phyloP scores from a whole-genome alignment of 2,888 invertebrate species.

The Ophion costatus region DNA sequence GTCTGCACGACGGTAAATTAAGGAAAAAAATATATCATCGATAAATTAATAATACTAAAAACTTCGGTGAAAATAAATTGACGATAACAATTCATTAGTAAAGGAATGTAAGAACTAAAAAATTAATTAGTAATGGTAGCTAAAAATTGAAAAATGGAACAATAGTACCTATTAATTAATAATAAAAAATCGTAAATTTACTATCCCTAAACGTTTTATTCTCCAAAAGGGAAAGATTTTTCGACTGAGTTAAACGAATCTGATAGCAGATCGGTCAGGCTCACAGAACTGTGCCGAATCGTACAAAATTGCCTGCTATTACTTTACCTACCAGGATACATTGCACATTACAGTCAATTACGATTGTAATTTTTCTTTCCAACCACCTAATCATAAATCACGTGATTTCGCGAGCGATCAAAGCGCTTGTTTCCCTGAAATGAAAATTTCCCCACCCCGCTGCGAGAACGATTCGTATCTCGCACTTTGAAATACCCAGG shows the following conservation, averaged over 20 bases:
- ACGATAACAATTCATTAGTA: not conserved
- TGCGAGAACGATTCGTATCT: constrained; percentile 37
- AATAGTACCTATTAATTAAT: not conserved
- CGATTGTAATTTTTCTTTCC: not conserved
- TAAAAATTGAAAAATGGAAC: not conserved
- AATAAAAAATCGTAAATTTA: not conserved
- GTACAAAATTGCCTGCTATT: not conserved
- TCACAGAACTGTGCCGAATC: constrained; percentile 8
- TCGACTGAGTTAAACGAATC: constrained; percentile 28
- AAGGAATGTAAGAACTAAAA: too few relatives aligned
- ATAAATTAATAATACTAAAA: too few relatives aligned
- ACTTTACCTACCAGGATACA: not conserved
- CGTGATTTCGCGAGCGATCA: constrained; percentile 44
- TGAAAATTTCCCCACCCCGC: constrained; percentile 35
- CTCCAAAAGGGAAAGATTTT: constrained; percentile 19
- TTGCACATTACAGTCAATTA: constrained; percentile 5
- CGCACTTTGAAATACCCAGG: not conserved
- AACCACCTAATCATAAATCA: constrained; percentile 21
- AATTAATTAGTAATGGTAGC: not conserved
- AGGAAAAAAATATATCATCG: too few relatives aligned
- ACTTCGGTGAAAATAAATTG: too few relatives aligned
- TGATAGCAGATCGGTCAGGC: constrained; percentile 34
- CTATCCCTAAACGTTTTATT: not conserved
- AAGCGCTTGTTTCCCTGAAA: constrained; percentile 37
- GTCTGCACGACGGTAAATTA: too few relatives aligned